A percentile compares a stretch with the other conserved stretches of the same genome.
These are phyloP conservation scores for Drosophila setosimentum DNA, from an alignment of 2,888 invertebrate genomes.

Conservation along the genomic window DNA sequence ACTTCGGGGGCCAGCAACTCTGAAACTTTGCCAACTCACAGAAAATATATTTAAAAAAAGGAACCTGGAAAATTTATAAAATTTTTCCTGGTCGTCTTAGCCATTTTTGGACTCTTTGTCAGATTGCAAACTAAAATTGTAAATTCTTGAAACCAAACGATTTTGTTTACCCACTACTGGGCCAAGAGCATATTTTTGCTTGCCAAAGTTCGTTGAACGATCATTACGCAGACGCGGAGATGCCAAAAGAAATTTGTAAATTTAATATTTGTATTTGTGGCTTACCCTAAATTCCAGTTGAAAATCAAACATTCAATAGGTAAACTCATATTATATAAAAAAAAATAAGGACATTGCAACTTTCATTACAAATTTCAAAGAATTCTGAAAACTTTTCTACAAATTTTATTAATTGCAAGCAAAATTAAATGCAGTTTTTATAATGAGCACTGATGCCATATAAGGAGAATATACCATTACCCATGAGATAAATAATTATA, in stretches of 20 bases:
- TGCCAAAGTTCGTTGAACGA: slow-evolving; percentile 33
- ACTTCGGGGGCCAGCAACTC: slow-evolving; percentile 57
- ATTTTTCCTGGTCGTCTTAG: slow-evolving; percentile 58
- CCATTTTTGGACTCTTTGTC: slow-evolving; percentile 56
- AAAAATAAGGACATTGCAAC: neutral
- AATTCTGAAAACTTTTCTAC: slow-evolving; percentile 2
- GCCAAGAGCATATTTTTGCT: slow-evolving; percentile 35
- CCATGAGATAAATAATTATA: neutral
- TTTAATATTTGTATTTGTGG: slow-evolving; percentile 31
- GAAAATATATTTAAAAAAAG: slow-evolving; percentile 1
- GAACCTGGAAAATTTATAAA: slow-evolving; percentile 62
- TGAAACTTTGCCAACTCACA: slow-evolving; percentile 59
- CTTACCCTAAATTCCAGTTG: slow-evolving; percentile 2
- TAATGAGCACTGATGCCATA: neutral
- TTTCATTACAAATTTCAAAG: slow-evolving; percentile 7
- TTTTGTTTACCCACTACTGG: slow-evolving; percentile 64
- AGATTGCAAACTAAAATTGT: slow-evolving; percentile 75
- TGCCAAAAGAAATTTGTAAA: slow-evolving; percentile 35
- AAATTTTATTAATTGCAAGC: slow-evolving; percentile 17
- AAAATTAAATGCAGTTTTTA: neutral
- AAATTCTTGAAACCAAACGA: slow-evolving; percentile 69
- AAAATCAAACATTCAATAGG: neutral
- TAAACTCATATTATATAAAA: neutral
- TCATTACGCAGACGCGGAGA: slow-evolving; percentile 47
- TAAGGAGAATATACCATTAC: neutral